phyloP scores from a whole-genome alignment of 2,888 invertebrate genomes.

The Leptinotarsa tumamoca region DNA sequence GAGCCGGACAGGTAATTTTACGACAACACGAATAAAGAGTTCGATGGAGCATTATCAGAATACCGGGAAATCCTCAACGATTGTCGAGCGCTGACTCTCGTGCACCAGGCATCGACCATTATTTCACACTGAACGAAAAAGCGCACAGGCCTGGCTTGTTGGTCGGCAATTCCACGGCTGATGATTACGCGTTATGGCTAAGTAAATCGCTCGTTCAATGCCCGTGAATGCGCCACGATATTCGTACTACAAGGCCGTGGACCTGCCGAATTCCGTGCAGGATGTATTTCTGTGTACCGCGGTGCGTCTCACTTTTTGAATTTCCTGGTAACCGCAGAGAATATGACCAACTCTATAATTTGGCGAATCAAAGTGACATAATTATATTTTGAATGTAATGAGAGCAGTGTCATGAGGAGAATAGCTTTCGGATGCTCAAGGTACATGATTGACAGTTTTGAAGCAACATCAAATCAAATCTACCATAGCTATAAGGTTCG shows the following conservation, averaged over 20 bases:
- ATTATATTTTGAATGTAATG: no score
- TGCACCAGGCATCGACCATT: conserved; percentile 23
- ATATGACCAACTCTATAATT: no score
- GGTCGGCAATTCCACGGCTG: conserved; percentile 18
- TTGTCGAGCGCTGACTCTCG: neutral
- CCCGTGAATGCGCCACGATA: conserved; percentile 10
- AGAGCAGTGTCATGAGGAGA: no score
- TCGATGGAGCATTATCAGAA: conserved; percentile 30
- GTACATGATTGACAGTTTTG: no score
- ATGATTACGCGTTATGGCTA: conserved; percentile 15
- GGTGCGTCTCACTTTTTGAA: neutral
- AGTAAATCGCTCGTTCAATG: conserved; percentile 17
- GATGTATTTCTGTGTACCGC: neutral
- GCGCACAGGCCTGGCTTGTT: conserved; percentile 4
- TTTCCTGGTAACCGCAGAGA: no score
- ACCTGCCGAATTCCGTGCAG: conserved; percentile 17
- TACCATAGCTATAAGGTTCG: no score
- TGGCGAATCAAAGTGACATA: no score
- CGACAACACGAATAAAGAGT: conserved; percentile 18
- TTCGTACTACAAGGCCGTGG: conserved; percentile 24
- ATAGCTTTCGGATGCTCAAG: no score
- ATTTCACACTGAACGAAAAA: conserved; percentile 26
- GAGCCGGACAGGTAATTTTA: conserved; percentile 34
- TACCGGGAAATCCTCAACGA: conserved; percentile 31
- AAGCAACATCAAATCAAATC: no score